Conservation (phyloP, 2,888 invertebrate genomes). For the Achlya flavicornis region DNA sequence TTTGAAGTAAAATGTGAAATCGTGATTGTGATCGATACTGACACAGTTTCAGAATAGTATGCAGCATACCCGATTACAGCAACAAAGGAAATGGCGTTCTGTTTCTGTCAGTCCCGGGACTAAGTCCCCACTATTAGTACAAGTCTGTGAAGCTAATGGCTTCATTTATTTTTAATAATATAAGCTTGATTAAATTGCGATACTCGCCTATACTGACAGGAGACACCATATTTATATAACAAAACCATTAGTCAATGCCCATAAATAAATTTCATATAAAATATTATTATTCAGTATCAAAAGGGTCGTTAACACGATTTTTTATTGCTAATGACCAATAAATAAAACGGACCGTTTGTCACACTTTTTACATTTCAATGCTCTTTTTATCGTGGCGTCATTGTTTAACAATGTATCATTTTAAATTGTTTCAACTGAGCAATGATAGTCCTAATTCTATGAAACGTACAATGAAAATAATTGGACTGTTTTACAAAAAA, state of each 20-base stretch:
- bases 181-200: neutral
- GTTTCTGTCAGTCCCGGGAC: slow-evolving; percentile 9
- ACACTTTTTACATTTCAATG: neutral
- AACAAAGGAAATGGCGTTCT: slow-evolving; percentile 15
- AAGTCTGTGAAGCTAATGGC: neutral
- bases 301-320: slow-evolving; percentile 1
- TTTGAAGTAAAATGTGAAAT: too few species aligned
- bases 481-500: too few species aligned
- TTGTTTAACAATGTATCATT: slow-evolving; percentile 2
- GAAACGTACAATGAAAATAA: neutral
- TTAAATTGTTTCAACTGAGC: neutral
- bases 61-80: neutral
- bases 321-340: neutral
- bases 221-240: neutral
- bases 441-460: too few species aligned
- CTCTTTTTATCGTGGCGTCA: neutral
- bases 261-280: neutral
- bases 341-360: slow-evolving; percentile 6
- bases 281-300: neutral
- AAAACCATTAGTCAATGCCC: neutral
- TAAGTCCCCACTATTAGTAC: slow-evolving; percentile 1
- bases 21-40: neutral
- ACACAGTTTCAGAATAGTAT: slow-evolving; percentile 11
- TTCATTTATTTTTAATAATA: slow-evolving; percentile 9
- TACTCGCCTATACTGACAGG: neutral